Evolutionary conservation across 2,888 invertebrate species (phyloP), one percentile per base, ranked within the genome.

Genomic region (Malachius bipustulatus): DNA sequence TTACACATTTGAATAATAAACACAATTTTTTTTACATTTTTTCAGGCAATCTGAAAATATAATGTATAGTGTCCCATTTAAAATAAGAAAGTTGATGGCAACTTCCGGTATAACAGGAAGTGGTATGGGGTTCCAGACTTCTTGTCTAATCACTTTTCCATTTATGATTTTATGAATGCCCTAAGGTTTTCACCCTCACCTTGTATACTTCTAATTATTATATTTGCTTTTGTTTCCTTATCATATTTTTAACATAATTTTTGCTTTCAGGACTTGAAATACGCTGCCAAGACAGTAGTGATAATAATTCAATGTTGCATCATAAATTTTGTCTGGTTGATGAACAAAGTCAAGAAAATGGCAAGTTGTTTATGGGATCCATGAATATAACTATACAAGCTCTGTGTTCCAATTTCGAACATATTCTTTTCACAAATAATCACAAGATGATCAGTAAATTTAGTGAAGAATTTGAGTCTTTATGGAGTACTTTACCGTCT

Each of bases 261-360:
- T 57, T 59, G 38, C 62, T 65, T 51, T 52, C 60, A 62, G 74
- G 71, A 11, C 63, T 77, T 36, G 60, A 64, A 32, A 62, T 74
- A 0, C 65, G 70, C 42, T 65, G 43, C 8, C 52, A 51, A 34
- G 26, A 34, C 4, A 30, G 38, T 16, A 12, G 63, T 56, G 66
- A 65, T 33, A 39, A 63, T 32, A 64, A 64, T 0, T 60, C 69
- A 30, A 44, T 78, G 35, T 82, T 87, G 82, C 87, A 87, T 49
- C 82, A 87, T 54, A 87, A 87, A 37, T 58, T 50, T 41, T 53
- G 56, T 40, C 26, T 58, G 14, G 47, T 56, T 16, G 58, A 58
- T 41, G 51, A 51, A 39, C 39, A 46, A 11, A 44, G 50, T 35
- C 13, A 27, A 30, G 27, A 39, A 10, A 29, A 14, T 15, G 45